Base-by-base conservation (phyloP, 2,113 vertebrate genomes). In the Leuciscus idus region DNA sequence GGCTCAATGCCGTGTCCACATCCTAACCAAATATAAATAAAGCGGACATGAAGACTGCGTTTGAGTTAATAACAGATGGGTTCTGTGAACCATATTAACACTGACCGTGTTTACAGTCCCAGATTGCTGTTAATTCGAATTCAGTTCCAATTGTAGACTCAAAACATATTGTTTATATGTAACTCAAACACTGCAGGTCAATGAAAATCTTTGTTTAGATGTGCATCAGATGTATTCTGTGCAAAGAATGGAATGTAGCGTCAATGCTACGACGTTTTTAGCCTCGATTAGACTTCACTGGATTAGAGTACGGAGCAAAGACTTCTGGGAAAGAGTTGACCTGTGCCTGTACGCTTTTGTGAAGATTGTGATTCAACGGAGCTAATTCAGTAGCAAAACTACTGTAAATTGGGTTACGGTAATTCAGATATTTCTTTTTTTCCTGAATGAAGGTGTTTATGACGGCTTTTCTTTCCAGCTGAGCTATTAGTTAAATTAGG, bases 1-100 rank as follows among this genome's bases (percentile, higher is more conserved):
- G 81, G 70, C 9, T 83, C 72, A 59, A 73, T 76, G 57, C 36
- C 15, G 33, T 57, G 48, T 75, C 64, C 50, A 57, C 23, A 82
- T 77, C 73, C 62, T 15, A 59, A 75, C 39, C 23, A 23, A 70
- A 88, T 68, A 68, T 83, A 88, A 85, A 88, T 82, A 88, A 59
- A 36, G 10, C 33, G 9, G 48, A 64, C 26, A 55, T 81, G 39
- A 57, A 68, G 36, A 62, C 70, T 30, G 11, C 26, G 33, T 48
- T 33, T 68, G n/a, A 50, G 80, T 64, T 82, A 64, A 64, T 39
- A 68, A 11, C 80, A 82, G 80, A 48, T 81, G 80, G 80, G 26
- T 30, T 30, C 10, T 68, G 61, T 66, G 43, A 50, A 82, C 61
- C 52, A 48, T 82, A n/a, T 82, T 68, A 68, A 62, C 80, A 66